Evolutionary conservation across 64 coral and sea anemone genomes (phyloP).

Genomic region (Orbicella faveolata): DNA sequence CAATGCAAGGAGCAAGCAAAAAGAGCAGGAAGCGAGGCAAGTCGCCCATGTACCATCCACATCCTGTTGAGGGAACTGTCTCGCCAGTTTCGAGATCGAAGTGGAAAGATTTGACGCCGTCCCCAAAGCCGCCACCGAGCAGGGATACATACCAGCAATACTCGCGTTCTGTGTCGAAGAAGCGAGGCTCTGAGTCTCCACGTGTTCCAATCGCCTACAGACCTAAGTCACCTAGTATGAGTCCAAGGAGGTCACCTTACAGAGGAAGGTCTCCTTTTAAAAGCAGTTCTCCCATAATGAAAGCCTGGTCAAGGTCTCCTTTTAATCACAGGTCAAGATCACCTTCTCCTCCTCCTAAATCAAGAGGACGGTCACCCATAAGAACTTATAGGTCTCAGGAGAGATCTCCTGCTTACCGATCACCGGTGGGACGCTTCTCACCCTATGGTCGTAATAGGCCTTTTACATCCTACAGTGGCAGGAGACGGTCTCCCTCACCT

Average conservation of each 20-base stretch:
- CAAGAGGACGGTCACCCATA: slow-evolving; percentile 53
- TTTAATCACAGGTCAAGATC: slow-evolving; percentile 94
- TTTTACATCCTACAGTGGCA: not conserved
- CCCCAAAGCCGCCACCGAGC: slow-evolving; percentile 39
- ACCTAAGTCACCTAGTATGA: slow-evolving; percentile 63
- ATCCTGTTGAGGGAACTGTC: not conserved
- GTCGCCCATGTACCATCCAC: slow-evolving; percentile 33
- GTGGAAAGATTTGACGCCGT: slow-evolving; percentile 72
- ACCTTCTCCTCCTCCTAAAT: slow-evolving; percentile 57
- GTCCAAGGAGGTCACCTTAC: slow-evolving; percentile 66
- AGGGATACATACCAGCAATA: slow-evolving; percentile 31
- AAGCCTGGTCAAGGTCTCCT: slow-evolving; percentile 89
- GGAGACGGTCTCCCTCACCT: slow-evolving; percentile 72
- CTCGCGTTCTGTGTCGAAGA: slow-evolving; percentile 46
- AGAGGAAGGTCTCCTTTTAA: slow-evolving; percentile 71
- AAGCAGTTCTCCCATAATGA: slow-evolving; percentile 59
- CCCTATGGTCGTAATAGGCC: slow-evolving; percentile 48
- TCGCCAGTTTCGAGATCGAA: slow-evolving; percentile 89
- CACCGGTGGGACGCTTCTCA: slow-evolving; percentile 65
- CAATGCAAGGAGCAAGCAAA: slow-evolving; percentile 65
- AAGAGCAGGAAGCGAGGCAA: slow-evolving; percentile 80
- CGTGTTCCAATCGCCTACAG: slow-evolving; percentile 87
- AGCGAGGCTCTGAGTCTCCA: slow-evolving; percentile 57
- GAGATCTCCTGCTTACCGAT: slow-evolving; percentile 63
- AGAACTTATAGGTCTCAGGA: slow-evolving; percentile 79